Conservation (phyloP, 2,797 vertebrate genomes). For the Ceyx erithaca region DNA sequence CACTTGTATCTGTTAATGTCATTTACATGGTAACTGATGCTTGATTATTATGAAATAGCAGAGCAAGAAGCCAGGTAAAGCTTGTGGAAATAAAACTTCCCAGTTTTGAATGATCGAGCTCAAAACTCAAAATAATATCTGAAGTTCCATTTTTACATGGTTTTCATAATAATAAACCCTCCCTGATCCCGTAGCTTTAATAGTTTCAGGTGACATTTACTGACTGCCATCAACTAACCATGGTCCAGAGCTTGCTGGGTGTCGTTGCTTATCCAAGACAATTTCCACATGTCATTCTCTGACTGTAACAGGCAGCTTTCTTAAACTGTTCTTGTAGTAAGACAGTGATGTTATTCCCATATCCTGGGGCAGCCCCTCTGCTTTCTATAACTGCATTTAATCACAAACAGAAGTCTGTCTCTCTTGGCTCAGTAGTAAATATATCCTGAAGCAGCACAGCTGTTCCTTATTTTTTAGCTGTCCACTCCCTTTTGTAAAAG, state of each 20-base stretch:
- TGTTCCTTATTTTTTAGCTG: not conserved
- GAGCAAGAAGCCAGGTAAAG: not conserved
- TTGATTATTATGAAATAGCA: conserved; percentile 7
- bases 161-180: not conserved
- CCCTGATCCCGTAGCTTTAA: not conserved
- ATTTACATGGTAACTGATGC: not conserved
- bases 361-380: not conserved
- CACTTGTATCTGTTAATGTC: not conserved
- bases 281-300: not conserved
- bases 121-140: not conserved
- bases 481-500: not conserved
- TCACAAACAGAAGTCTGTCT: not conserved
- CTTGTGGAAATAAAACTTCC: not conserved
- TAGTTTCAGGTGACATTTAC: not conserved
- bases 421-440: not conserved
- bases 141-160: not conserved
- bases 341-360: not conserved
- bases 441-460: not conserved
- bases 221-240: not conserved
- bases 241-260: not conserved
- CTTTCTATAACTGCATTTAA: not conserved
- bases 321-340: not conserved
- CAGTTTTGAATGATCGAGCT: not conserved
- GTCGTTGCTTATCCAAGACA: not conserved
- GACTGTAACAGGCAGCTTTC: not conserved